Evolutionary conservation across 1,140 invertebrate species (phyloP).

Genomic region (Temnothorax curvispinosus): DNA sequence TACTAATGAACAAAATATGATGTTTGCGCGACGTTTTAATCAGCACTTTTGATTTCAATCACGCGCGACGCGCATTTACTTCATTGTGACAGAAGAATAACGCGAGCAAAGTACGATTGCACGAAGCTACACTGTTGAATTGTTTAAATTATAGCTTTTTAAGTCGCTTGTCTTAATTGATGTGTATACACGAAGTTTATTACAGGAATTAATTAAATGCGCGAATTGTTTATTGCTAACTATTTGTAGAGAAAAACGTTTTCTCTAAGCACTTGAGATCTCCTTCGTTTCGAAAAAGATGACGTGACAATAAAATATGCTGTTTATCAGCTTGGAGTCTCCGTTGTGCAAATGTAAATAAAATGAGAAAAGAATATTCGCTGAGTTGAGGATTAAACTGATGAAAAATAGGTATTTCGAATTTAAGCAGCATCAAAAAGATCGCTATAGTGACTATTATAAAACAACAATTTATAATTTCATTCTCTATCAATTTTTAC

Average conservation of each 20-base stretch:
- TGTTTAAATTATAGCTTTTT: background rate
- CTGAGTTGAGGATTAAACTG: background rate
- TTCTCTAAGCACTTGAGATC: background rate
- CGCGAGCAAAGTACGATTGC: background rate
- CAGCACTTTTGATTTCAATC: background rate
- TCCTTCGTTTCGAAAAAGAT: background rate
- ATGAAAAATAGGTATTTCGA: background rate
- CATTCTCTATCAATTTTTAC: background rate
- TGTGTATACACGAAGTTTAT: background rate
- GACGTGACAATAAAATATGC: background rate
- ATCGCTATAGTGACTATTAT: background rate
- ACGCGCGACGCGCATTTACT: background rate
- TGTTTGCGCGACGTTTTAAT: background rate
- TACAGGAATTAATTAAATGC: background rate
- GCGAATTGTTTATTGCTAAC: background rate
- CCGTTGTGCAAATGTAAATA: background rate
- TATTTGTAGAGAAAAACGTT: background rate
- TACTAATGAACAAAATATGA: background rate
- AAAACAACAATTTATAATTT: background rate
- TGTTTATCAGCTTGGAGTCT: background rate
- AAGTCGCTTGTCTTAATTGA: background rate
- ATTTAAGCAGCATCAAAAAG: background rate
- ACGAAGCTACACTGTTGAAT: background rate
- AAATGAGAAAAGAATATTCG: background rate
- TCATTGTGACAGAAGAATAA: background rate